Percentiles rank a stretch among this genome's conserved stretches.
Evolutionary conservation across 2,888 invertebrate species (phyloP).

Genomic region (Euproctis similis): DNA sequence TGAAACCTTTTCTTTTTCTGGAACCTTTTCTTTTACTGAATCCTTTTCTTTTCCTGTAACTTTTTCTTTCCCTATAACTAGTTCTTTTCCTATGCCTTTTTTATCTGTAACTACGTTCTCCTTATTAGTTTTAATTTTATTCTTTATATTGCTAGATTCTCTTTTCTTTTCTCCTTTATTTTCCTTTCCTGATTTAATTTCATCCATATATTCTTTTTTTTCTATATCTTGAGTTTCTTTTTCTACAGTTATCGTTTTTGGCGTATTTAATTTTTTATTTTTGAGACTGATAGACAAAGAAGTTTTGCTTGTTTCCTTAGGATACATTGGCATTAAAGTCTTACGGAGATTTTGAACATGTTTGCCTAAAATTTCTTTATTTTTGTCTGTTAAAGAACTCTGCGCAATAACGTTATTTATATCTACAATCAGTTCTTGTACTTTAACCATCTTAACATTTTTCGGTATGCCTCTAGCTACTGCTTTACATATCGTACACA

Average conservation of each 20-base stretch:
- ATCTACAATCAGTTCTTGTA: background rate
- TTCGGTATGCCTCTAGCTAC: background rate
- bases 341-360: background rate
- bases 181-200: background rate
- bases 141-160: no score
- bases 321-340: no score
- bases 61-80: no score
- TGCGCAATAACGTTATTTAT: background rate
- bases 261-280: no score
- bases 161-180: background rate
- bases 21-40: no score
- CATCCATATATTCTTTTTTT: background rate
- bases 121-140: background rate
- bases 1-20: no score
- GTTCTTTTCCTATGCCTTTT: background rate
- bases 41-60: no score
- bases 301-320: conserved; percentile 1
- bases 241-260: no score
- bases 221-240: background rate
- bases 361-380: background rate
- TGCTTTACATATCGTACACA: background rate
- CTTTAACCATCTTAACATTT: background rate
- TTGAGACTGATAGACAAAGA: no score
- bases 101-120: background rate
- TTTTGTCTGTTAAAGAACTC: background rate